phyloP scores from a whole-genome alignment of 2,797 vertebrate species.

The Pampus argenteus region DNA sequence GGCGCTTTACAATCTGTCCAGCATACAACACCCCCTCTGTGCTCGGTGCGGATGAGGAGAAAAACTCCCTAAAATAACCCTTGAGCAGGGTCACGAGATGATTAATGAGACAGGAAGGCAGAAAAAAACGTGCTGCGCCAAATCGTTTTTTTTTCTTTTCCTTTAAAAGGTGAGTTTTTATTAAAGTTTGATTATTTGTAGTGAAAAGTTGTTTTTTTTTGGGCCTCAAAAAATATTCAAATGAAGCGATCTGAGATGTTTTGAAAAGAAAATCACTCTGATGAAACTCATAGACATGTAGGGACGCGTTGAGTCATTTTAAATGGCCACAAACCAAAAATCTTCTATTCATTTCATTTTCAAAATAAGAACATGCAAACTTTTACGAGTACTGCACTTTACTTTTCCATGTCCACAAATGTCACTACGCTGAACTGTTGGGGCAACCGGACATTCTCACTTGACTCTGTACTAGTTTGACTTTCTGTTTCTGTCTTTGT shows the following conservation, averaged over 20 bases:
- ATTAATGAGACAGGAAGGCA: too few species aligned
- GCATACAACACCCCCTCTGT: neutral
- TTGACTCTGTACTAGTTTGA: neutral
- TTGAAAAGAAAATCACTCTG: neutral
- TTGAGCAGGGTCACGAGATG: too few species aligned
- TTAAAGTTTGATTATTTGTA: neutral
- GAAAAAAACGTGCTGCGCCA: too few species aligned
- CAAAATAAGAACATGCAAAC: neutral
- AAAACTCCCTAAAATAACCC: neutral
- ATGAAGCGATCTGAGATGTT: neutral
- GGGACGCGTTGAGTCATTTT: neutral
- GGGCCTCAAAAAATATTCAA: neutral
- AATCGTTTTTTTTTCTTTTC: too few species aligned
- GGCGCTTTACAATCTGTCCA: neutral
- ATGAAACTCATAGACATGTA: neutral
- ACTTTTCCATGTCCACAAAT: neutral
- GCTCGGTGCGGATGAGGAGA: neutral
- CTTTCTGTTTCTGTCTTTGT: constrained; percentile 1
- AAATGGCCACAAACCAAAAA: neutral
- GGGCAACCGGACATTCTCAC: neutral
- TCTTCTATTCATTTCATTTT: neutral
- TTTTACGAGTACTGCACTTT: neutral
- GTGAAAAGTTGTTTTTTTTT: neutral
- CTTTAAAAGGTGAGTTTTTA: too few species aligned
- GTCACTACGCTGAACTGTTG: neutral